Evolutionary conservation across 2,888 invertebrate species (phyloP).

Genomic region (Synanthedon vespiformis): DNA sequence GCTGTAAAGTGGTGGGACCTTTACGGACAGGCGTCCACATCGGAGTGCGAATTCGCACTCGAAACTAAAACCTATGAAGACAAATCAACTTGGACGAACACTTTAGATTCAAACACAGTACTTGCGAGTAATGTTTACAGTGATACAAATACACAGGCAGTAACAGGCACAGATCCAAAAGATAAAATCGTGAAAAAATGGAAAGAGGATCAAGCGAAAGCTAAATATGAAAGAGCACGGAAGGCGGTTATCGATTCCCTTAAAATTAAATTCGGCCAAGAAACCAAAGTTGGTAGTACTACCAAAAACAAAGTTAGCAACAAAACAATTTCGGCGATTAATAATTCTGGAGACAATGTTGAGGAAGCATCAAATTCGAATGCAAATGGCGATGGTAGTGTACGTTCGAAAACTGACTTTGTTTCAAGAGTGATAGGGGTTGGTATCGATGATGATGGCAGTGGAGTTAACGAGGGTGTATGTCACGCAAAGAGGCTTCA

Average conservation of each 20-base stretch:
- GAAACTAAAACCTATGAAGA: constrained; percentile 14
- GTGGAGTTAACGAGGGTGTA: constrained; percentile 28
- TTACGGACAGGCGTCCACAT: constrained; percentile 15
- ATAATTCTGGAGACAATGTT: constrained; percentile 50
- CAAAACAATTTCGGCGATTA: constrained; percentile 32
- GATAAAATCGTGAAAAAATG: constrained; percentile 49
- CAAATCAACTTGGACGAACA: constrained; percentile 25
- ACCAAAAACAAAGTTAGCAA: constrained; percentile 30
- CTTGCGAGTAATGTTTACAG: constrained; percentile 19
- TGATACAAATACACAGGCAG: constrained; percentile 12
- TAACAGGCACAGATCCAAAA: constrained; percentile 22
- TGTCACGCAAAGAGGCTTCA: constrained; percentile 59
- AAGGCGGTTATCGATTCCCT: constrained; percentile 55
- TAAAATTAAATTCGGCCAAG: constrained; percentile 45
- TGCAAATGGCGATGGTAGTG: constrained; percentile 29
- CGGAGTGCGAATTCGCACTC: constrained; percentile 6
- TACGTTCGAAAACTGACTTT: constrained; percentile 20
- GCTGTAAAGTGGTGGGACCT: constrained; percentile 45
- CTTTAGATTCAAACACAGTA: constrained; percentile 17
- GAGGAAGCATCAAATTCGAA: constrained; percentile 61
- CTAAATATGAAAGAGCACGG: constrained; percentile 45
- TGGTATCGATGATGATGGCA: constrained; percentile 16
- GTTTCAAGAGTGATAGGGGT: constrained; percentile 24
- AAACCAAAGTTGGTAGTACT: constrained; percentile 25
- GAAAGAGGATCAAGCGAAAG: constrained; percentile 45